Conservation (phyloP, 1,140 invertebrate genomes). For the Choristoneura fumiferana region DNA sequence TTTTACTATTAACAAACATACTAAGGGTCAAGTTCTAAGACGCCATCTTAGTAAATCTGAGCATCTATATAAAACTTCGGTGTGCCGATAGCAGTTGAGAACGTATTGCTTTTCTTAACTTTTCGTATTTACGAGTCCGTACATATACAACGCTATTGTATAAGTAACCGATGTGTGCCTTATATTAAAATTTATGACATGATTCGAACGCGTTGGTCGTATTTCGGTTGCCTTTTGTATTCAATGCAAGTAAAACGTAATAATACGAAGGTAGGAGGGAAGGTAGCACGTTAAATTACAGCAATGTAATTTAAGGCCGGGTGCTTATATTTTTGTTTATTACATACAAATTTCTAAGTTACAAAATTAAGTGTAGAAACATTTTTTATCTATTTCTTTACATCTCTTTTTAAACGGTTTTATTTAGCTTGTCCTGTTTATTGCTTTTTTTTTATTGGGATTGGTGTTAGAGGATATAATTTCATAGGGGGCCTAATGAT, state of each 20-base stretch:
- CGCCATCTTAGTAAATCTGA: neutral
- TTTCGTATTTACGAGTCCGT: slow-evolving; percentile 19
- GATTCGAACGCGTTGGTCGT: slow-evolving; percentile 5
- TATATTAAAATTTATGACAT: slow-evolving; percentile 6
- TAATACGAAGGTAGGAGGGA: neutral
- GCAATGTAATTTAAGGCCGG: too few species aligned
- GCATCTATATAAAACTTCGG: neutral
- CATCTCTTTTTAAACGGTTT: too few species aligned
- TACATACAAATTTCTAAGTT: too few species aligned
- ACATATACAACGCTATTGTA: neutral
- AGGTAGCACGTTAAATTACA: slow-evolving; percentile 3
- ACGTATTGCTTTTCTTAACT: slow-evolving; percentile 22
- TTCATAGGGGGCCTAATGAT: too few species aligned
- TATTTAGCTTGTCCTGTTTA: too few species aligned
- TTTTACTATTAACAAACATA: too few species aligned
- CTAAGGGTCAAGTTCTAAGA: too few species aligned
- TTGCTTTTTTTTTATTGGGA: too few species aligned
- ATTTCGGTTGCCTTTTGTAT: slow-evolving; percentile 9
- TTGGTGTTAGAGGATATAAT: too few species aligned
- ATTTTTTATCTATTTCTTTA: too few species aligned
- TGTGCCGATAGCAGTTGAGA: slow-evolving; percentile 17
- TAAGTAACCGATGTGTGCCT: neutral
- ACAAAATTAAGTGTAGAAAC: too few species aligned
- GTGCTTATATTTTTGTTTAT: too few species aligned
- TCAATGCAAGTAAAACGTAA: slow-evolving; percentile 4